Evolutionary conservation across 2,797 vertebrate species (phyloP).

Genomic region (Danio tinwini): DNA sequence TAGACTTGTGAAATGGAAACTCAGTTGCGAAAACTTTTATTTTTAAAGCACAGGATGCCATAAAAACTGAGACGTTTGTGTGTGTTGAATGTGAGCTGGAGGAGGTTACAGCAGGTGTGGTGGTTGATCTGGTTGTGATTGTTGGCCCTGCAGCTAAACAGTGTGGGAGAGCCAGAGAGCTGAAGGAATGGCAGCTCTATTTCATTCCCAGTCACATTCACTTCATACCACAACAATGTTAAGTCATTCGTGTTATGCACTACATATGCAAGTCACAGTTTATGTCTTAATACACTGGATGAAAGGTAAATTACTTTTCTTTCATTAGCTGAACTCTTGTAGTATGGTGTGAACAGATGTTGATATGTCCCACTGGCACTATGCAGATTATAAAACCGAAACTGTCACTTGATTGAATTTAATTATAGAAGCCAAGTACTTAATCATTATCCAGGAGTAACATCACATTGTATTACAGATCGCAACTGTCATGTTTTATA

Average conservation of each 20-base stretch:
- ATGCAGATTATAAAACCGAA: not conserved
- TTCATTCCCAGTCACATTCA: constrained; percentile 12
- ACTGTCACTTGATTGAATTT: not conserved
- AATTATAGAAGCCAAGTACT: not conserved
- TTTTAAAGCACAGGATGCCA: too few relatives aligned
- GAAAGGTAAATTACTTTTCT: not conserved
- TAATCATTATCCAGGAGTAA: not conserved
- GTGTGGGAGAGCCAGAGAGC: constrained; percentile 3
- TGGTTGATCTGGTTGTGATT: not conserved
- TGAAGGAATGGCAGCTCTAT: not conserved
- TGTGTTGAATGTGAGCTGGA: constrained; percentile 15
- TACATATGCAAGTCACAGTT: not conserved
- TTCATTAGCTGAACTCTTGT: not conserved
- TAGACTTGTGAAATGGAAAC: too few relatives aligned
- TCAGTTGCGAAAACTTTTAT: too few relatives aligned
- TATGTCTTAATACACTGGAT: not conserved
- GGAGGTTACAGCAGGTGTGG: constrained; percentile 24
- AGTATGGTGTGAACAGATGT: not conserved
- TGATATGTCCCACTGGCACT: not conserved
- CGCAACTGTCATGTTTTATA: not conserved
- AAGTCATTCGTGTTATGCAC: not conserved
- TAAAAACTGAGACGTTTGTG: not conserved
- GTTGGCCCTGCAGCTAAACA: not conserved
- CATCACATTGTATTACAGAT: not conserved
- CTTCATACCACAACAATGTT: constrained; percentile 18